Evolutionary conservation across 2,113 vertebrate species (phyloP), one percentile per base, ranked within the genome.

Genomic region (Tetraodon nigroviridis): DNA sequence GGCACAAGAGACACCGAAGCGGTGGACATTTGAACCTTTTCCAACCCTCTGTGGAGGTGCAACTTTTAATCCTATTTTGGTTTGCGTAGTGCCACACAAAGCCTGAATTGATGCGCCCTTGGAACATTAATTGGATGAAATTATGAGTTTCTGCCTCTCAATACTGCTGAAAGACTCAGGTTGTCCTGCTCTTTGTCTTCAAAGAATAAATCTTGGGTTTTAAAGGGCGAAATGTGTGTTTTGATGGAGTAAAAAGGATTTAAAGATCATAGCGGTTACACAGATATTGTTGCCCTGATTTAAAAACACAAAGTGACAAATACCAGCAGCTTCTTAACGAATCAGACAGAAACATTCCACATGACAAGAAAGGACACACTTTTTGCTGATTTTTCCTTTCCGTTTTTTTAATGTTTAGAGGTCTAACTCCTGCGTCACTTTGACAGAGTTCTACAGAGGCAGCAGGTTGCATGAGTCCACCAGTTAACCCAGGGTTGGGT

Each of bases 91-190:
- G 60, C 32, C 10, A 5, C 60, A 54, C 46, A 71, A 58, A 60
- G 21, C 12, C 27, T 55, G 42, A 67, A 69, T 27, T 42, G 21
- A 19, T 16, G 16, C 51, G 59, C 51, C 71, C 79, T 80, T 73
- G 76, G 58, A 57, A 22, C 54, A 42, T 49, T 63, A 64, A 81
- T 61, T 82, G 65, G 68, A 54, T 67, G 29, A 69, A 76, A 73
- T 67, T 32, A 45, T 57, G 19, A 68, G 62, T 64, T 37, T 21
- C 46, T 51, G 47, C 56, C 58, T 53, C 24, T 17, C 3, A 20
- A 21, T 21, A 51, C 55, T 19, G 64, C 54, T 46, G 45, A 53
- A 46, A 50, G 58, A 66, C 41, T 29, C 20, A 37, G 32, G 16
- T 11, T 20, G 4, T 45, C 55, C 20, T 22, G 18, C 45, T 15